Evolutionary conservation across 2,797 vertebrate genomes (phyloP).

Genomic region (Helicolenus hilgendorfi): DNA sequence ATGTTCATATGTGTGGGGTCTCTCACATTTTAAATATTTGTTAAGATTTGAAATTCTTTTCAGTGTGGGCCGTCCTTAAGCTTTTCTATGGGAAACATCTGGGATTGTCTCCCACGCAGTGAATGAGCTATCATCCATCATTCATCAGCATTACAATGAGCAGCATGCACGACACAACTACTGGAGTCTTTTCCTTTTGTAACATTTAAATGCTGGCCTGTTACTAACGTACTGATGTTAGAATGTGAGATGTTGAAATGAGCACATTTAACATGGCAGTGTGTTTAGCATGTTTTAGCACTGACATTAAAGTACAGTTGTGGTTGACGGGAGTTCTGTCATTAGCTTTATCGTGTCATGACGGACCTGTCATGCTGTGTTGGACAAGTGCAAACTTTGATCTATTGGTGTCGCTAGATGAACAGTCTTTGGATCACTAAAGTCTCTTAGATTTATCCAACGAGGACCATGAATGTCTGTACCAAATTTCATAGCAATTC

Average conservation of each 20-base stretch:
- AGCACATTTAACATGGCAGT: neutral
- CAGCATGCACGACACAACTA: neutral
- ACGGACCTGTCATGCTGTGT: neutral
- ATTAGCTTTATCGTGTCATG: neutral
- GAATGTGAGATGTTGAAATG: neutral
- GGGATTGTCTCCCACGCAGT: neutral
- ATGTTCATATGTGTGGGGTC: too few relatives aligned
- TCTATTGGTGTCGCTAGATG: neutral
- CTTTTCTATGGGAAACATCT: neutral
- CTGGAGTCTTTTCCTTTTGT: too few relatives aligned
- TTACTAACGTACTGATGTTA: neutral
- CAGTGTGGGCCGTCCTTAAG: too few relatives aligned
- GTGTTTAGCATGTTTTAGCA: neutral
- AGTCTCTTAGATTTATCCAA: neutral
- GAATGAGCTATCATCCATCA: neutral
- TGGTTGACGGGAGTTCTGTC: neutral
- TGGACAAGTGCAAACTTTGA: neutral
- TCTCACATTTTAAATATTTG: too few relatives aligned
- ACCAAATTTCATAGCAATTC: neutral
- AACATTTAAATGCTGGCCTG: too few relatives aligned
- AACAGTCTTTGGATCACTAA: neutral
- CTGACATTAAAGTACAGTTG: neutral
- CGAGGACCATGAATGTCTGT: neutral
- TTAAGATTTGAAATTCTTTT: too few relatives aligned
- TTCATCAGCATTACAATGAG: neutral